Base-by-base conservation (phyloP, 2,888 invertebrate species). In the Heliconius ismenius region DNA sequence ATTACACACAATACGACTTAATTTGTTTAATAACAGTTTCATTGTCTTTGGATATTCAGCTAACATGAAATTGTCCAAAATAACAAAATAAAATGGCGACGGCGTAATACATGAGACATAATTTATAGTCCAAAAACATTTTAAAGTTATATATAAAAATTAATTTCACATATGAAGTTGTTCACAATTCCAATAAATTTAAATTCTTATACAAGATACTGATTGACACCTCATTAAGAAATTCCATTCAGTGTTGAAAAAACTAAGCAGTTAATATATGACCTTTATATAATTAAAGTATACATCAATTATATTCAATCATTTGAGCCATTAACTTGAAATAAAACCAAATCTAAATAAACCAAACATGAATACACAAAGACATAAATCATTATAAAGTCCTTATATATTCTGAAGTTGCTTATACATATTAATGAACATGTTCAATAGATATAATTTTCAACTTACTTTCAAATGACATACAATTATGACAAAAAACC, bases 11-110 rank as follows among this genome's bases (percentile, higher is more conserved):
- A 67, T 43, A 67, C 43, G 39, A 49, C 9, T 49, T 68, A 68
- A 36, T 28, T 32, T 21, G 28, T 32, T 39, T 43, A 32, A 32
- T 13, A 43, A 67, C 32, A 32, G 32, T 32, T 32, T 32, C 7
- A 24, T 43, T 67, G 67, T 43, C 67, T 67, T 67, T 67, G 67
- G 67, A 67, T 67, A 67, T 67, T 67, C 36, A 67, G 36, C 65
- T 67, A 39, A 39, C 15, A 39, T 67, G 65, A 64, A 2, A 67
- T n/a, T 13, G 67, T 43, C 43, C 6, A 67, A 39, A 36, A 15
- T 24, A 24, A 60, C 11, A 65, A 67, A 15, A 39, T 39, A 65
- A 67, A 15, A 39, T 39, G 39, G 67, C 39, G 39, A 24, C 6
- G n/a, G 6, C 65, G n/a, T 39, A 24, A 67, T 39, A 39, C 24